Evolutionary conservation across 2,888 invertebrate genomes (phyloP).

Genomic region (Nyleta sp.): DNA sequence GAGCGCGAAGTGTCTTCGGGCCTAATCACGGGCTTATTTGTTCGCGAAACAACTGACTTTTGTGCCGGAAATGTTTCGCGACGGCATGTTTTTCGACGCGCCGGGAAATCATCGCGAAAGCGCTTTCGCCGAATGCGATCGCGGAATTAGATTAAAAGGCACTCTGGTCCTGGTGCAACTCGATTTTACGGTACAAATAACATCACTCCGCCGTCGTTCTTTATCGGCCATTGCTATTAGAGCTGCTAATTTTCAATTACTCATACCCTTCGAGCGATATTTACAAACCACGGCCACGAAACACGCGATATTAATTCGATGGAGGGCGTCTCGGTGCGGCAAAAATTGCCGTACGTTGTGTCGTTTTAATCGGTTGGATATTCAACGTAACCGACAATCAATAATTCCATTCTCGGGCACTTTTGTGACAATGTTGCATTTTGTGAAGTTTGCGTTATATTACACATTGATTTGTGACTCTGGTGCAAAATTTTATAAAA

Average conservation of each 20-base stretch:
- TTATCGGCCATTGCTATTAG: conserved; percentile 73
- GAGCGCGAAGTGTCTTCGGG: conserved; percentile 20
- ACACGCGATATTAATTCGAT: conserved; percentile 16
- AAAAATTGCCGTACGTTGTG: conserved; percentile 32
- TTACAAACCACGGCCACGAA: conserved; percentile 71
- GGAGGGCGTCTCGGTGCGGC: neutral
- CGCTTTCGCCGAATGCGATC: conserved; percentile 72
- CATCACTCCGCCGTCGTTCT: conserved; percentile 71
- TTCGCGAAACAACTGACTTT: conserved; percentile 49
- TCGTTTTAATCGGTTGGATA: conserved; percentile 2
- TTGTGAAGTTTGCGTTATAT: too few species aligned
- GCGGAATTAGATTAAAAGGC: conserved; percentile 76
- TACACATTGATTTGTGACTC: too few species aligned
- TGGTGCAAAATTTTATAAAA: too few species aligned
- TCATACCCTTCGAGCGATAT: conserved; percentile 73
- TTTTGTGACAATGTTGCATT: too few species aligned
- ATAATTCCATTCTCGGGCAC: too few species aligned
- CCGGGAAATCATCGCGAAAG: conserved; percentile 70
- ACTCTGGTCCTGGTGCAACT: conserved; percentile 72
- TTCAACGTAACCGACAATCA: too few species aligned
- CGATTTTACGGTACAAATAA: conserved; percentile 76
- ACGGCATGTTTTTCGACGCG: conserved; percentile 47
- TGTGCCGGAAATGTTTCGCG: conserved; percentile 32
- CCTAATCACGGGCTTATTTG: conserved; percentile 41
- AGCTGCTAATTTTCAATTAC: conserved; percentile 77